Conservation (phyloP, 2,888 invertebrate species). For the Papilio demoleus region DNA sequence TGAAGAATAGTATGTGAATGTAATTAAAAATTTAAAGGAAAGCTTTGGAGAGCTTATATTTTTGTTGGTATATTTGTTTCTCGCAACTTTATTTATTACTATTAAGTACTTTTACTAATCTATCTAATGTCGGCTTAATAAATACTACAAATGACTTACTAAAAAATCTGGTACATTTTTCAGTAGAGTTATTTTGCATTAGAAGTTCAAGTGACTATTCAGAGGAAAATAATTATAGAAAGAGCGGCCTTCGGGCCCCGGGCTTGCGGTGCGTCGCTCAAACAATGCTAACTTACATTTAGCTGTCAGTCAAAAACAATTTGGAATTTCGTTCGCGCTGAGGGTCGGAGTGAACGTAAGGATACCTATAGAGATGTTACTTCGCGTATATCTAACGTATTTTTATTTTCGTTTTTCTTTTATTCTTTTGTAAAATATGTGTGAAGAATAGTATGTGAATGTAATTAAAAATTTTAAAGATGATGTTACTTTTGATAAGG, state of each 20-base stretch:
- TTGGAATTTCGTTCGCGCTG: slow-evolving; percentile 81
- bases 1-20: too few relatives aligned
- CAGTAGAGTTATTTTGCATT: slow-evolving; percentile 43
- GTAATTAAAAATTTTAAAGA: too few relatives aligned
- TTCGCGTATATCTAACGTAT: slow-evolving; percentile 6
- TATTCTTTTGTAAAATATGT: neutral
- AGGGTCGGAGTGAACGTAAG: slow-evolving; percentile 70
- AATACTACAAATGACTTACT: too few relatives aligned
- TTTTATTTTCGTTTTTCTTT: neutral
- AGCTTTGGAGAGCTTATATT: too few relatives aligned
- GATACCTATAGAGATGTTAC: slow-evolving; percentile 61
- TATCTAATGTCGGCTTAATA: too few relatives aligned
- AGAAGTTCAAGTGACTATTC: slow-evolving; percentile 37
- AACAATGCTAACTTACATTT: slow-evolving; percentile 84
- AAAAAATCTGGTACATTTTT: neutral
- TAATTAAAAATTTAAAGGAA: too few relatives aligned
- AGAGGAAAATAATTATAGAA: slow-evolving; percentile 76
- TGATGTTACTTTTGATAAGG: too few relatives aligned
- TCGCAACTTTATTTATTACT: too few relatives aligned
- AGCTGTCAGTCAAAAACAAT: slow-evolving; percentile 85
- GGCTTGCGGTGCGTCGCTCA: slow-evolving; percentile 76
- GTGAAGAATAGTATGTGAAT: too few relatives aligned
- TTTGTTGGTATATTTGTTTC: too few relatives aligned
- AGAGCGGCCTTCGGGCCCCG: slow-evolving; percentile 65
- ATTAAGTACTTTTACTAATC: too few relatives aligned